Conservation (phyloP, 2,797 vertebrate species). For the Danio choprae region DNA sequence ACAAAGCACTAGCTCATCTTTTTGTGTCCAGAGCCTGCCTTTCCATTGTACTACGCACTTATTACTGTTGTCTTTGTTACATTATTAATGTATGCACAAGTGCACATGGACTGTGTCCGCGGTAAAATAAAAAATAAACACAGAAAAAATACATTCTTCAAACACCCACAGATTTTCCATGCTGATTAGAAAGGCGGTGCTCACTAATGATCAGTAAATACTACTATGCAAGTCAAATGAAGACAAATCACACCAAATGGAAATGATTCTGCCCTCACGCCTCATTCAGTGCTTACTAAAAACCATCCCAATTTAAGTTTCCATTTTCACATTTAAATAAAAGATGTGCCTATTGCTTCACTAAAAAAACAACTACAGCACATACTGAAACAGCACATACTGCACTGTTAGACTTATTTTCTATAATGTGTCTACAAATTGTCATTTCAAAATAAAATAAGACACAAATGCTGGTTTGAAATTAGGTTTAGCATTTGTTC, state of each 20-base stretch:
- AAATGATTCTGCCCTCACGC: not conserved
- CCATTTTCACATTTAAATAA: not conserved
- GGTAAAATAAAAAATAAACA: slow-evolving; percentile 19
- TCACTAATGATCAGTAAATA: slow-evolving; percentile 34
- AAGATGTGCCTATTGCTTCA: not conserved
- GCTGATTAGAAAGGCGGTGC: slow-evolving; percentile 12
- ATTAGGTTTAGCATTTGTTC: not conserved
- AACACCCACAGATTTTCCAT: not conserved
- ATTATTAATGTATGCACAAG: slow-evolving; percentile 29
- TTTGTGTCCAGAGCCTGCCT: not conserved
- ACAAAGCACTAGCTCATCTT: not conserved
- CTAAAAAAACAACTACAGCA: not conserved
- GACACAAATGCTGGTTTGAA: not conserved
- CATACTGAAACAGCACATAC: not conserved
- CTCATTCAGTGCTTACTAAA: not conserved
- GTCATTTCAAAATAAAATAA: not conserved
- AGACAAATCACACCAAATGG: not conserved
- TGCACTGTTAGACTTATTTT: too few relatives aligned
- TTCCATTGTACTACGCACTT: not conserved
- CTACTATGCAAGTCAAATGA: slow-evolving; percentile 30
- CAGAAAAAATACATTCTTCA: not conserved
- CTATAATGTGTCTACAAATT: too few relatives aligned
- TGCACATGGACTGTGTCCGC: not conserved
- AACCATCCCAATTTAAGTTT: not conserved
- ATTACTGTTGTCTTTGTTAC: slow-evolving; percentile 6